Conservation (phyloP, 2,888 invertebrate genomes). For the Dinocampus coccinellae region DNA sequence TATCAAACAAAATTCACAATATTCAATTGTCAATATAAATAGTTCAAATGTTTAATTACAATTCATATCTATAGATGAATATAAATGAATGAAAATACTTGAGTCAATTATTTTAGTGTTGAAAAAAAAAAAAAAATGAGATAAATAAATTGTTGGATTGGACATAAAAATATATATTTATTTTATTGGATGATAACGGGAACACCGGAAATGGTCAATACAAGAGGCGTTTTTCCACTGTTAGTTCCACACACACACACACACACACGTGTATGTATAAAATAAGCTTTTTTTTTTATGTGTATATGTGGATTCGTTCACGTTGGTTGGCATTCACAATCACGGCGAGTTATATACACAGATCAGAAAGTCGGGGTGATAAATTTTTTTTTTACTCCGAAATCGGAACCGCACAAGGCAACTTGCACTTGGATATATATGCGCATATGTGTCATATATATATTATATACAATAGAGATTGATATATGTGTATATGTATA, state of each 20-base stretch:
- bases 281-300: not conserved
- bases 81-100: not conserved
- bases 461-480: slow-evolving; percentile 19
- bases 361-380: slow-evolving; percentile 32
- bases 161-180: not conserved
- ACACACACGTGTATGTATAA: too few species aligned
- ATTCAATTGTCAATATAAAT: too few species aligned
- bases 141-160: not conserved
- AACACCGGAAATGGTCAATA: slow-evolving; percentile 24
- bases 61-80: too few species aligned
- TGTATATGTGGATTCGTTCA: slow-evolving; percentile 10
- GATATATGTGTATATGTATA: slow-evolving; percentile 12
- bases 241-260: slow-evolving; percentile 15
- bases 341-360: slow-evolving; percentile 12
- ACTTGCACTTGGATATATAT: slow-evolving; percentile 20
- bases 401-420: slow-evolving; percentile 28
- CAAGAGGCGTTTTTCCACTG: slow-evolving; percentile 21
- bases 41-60: too few species aligned
- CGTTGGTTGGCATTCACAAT: slow-evolving; percentile 29
- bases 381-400: slow-evolving; percentile 29
- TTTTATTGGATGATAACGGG: not conserved
- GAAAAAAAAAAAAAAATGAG: too few species aligned
- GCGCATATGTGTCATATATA: slow-evolving; percentile 7
- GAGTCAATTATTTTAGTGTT: not conserved
- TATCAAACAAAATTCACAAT: too few species aligned